phyloP scores from a whole-genome alignment of 2,113 vertebrate genomes.

The Heterocephalus glaber region DNA sequence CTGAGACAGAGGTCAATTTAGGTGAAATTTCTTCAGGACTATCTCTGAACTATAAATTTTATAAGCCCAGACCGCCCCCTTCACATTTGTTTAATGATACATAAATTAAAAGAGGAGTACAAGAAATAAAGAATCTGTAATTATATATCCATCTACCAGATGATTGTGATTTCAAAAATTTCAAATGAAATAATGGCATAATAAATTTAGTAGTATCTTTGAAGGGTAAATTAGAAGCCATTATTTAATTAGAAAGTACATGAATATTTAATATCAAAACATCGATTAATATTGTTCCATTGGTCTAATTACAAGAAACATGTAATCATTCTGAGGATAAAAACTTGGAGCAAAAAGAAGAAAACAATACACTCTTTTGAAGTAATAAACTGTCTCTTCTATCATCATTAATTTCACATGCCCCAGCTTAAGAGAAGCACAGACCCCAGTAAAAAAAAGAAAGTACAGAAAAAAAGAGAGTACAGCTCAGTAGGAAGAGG shows the following conservation, averaged over 20 bases:
- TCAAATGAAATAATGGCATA: neutral
- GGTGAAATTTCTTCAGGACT: neutral
- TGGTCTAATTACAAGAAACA: neutral
- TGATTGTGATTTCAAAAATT: neutral
- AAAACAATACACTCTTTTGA: neutral
- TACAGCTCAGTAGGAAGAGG: neutral
- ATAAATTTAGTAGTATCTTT: neutral
- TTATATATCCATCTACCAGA: neutral
- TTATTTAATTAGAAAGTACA: conserved; percentile 19
- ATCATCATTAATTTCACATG: neutral
- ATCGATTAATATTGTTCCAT: neutral
- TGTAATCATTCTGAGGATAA: neutral
- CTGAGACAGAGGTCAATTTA: neutral
- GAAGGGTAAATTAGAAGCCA: neutral
- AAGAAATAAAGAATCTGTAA: neutral
- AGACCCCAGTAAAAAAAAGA: no score
- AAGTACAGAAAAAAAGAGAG: neutral
- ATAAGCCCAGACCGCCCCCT: neutral
- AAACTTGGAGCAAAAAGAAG: neutral
- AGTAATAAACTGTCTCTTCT: neutral
- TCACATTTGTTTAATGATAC: neutral
- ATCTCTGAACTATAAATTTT: neutral
- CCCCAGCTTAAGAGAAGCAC: neutral
- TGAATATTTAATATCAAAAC: neutral
- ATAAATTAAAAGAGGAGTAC: neutral